A percentile compares a stretch with the other conserved stretches of the same genome.
Conservation (phyloP, 2,888 invertebrate species). For the Camponotus fellah region DNA sequence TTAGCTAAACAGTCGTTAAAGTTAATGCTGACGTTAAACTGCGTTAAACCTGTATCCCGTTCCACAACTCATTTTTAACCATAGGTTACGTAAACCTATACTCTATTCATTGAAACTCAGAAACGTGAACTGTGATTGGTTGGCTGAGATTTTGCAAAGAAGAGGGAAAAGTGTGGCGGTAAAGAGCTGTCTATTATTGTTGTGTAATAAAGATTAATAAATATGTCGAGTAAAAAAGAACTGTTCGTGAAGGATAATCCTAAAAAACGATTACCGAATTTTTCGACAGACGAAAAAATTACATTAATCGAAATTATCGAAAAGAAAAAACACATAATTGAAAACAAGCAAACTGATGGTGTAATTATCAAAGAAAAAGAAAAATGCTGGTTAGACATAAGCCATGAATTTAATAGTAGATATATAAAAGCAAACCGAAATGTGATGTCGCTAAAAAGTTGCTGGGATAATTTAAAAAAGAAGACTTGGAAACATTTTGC, state of each 20-base stretch:
- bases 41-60: neutral
- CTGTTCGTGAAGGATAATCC: conserved; percentile 3
- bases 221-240: neutral
- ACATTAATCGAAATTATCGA: conserved; percentile 1
- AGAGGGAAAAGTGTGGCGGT: neutral
- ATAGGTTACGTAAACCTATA: conserved; percentile 17
- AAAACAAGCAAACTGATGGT: neutral
- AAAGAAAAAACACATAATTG: neutral
- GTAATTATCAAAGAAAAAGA: conserved; percentile 8
- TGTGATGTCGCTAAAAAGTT: no score
- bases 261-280: conserved; percentile 1
- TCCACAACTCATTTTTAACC: conserved; percentile 25
- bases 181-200: neutral
- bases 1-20: neutral
- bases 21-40: neutral
- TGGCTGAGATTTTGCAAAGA: neutral
- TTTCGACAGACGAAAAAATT: conserved; percentile 8
- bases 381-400: no score
- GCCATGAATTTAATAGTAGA: no score
- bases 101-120: neutral
- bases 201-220: neutral
- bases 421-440: no score
- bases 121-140: conserved; percentile 8
- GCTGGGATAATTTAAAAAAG: no score
- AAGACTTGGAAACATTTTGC: no score